Conservation (phyloP, 2,113 vertebrate genomes). For the Peucedramus taeniatus region DNA sequence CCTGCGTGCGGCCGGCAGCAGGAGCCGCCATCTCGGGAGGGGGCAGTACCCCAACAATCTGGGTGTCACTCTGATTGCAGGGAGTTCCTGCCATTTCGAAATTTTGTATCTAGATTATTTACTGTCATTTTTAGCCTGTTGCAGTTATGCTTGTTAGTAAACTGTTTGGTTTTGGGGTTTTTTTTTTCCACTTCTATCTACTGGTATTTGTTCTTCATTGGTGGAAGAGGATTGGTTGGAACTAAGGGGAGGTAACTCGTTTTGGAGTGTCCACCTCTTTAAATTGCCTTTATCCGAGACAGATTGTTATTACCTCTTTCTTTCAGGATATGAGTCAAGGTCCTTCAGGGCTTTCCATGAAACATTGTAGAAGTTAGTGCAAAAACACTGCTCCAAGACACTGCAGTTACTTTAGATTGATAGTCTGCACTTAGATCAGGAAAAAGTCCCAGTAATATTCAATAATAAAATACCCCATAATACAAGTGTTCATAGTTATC, state of each 20-base stretch:
- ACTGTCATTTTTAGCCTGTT: background rate
- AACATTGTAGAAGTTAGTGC: background rate
- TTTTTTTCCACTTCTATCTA: background rate
- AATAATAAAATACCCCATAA: background rate
- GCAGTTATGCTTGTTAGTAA: background rate
- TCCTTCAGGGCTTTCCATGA: background rate
- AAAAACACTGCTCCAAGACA: background rate
- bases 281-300: background rate
- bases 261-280: background rate
- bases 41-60: no score
- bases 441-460: background rate
- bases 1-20: rapidly evolving
- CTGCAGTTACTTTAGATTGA: background rate
- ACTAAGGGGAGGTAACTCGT: rapidly evolving
- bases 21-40: background rate
- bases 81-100: background rate
- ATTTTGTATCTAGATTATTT: background rate
- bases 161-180: background rate
- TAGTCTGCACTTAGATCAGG: background rate
- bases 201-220: background rate
- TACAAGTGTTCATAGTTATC: background rate
- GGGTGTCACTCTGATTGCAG: background rate
- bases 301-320: background rate
- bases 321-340: background rate
- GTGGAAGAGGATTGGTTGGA: background rate